Evolutionary conservation across 1,140 invertebrate species (phyloP).

Genomic region (Epicauta chinensis): DNA sequence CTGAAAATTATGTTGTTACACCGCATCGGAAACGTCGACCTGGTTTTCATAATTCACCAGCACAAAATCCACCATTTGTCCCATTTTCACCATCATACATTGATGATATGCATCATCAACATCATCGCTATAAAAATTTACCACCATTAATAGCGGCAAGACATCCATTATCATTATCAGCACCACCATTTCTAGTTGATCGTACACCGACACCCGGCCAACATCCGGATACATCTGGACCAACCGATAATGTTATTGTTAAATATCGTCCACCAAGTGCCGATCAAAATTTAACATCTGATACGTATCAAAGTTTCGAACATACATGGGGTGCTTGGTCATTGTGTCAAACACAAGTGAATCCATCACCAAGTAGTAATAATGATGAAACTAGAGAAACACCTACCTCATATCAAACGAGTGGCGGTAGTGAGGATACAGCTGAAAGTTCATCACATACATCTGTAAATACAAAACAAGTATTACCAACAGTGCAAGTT

Average conservation of each 20-base stretch:
- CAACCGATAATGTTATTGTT: slow-evolving; percentile 50
- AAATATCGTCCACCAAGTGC: slow-evolving; percentile 65
- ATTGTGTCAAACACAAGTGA: slow-evolving; percentile 56
- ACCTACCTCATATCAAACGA: slow-evolving; percentile 41
- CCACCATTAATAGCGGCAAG: slow-evolving; percentile 48
- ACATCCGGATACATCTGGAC: slow-evolving; percentile 42
- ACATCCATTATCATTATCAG: slow-evolving; percentile 61
- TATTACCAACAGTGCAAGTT: slow-evolving; percentile 50
- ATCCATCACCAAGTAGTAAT: slow-evolving; percentile 32
- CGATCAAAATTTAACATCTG: slow-evolving; percentile 48
- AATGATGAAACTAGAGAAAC: slow-evolving; percentile 43
- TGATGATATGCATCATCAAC: slow-evolving; percentile 50
- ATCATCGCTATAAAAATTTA: slow-evolving; percentile 38
- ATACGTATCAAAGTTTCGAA: slow-evolving; percentile 40
- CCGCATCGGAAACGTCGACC: slow-evolving; percentile 75
- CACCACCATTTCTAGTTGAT: slow-evolving; percentile 61
- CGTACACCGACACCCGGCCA: slow-evolving; percentile 47
- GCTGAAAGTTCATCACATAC: slow-evolving; percentile 46
- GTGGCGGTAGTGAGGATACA: slow-evolving; percentile 41
- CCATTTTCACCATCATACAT: slow-evolving; percentile 66
- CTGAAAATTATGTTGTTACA: slow-evolving; percentile 73
- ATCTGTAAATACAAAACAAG: slow-evolving; percentile 46
- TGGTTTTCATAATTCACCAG: slow-evolving; percentile 76
- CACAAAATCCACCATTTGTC: slow-evolving; percentile 78
- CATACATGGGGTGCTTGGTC: slow-evolving; percentile 63